These are phyloP conservation scores for Caenorhabditis virilis DNA, from an alignment of 2,888 invertebrate genomes.

Conservation along the genomic window DNA sequence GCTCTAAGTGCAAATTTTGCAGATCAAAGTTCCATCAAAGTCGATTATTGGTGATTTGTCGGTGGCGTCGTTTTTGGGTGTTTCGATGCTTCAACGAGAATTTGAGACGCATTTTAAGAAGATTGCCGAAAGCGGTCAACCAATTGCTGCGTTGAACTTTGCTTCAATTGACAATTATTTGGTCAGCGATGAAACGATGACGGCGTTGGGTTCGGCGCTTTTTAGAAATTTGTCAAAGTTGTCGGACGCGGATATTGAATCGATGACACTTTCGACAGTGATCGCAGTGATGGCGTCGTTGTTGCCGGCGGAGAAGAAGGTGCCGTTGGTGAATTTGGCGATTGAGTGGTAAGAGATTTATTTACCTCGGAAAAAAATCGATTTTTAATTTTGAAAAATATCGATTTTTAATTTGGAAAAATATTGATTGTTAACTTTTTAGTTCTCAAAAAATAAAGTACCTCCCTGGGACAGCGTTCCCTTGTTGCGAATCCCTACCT, in stretches of 20 bases:
- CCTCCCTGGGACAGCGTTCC: neutral
- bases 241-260: neutral
- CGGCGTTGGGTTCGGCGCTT: slow-evolving; percentile 1
- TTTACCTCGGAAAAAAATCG: neutral
- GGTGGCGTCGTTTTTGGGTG: slow-evolving; percentile 10
- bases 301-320: slow-evolving; percentile 13
- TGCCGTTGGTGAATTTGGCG: slow-evolving; percentile 26
- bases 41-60: slow-evolving; percentile 8
- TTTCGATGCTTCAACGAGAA: slow-evolving; percentile 11
- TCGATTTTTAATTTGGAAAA: neutral
- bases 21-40: slow-evolving; percentile 6
- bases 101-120: slow-evolving; percentile 9
- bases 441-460: neutral
- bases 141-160: slow-evolving; percentile 18
- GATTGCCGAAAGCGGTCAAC: neutral
- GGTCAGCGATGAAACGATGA: slow-evolving; percentile 14
- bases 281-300: slow-evolving; percentile 16
- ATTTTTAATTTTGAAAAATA: neutral
- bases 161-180: slow-evolving; percentile 10
- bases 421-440: neutral
- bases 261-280: slow-evolving; percentile 9
- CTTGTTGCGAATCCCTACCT: neutral
- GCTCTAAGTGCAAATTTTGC: too few species aligned
- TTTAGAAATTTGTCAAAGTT: neutral
- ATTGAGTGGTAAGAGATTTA: slow-evolving; percentile 6